Base-by-base conservation (phyloP, 2,888 invertebrate species). In the Agrochola circellaris region DNA sequence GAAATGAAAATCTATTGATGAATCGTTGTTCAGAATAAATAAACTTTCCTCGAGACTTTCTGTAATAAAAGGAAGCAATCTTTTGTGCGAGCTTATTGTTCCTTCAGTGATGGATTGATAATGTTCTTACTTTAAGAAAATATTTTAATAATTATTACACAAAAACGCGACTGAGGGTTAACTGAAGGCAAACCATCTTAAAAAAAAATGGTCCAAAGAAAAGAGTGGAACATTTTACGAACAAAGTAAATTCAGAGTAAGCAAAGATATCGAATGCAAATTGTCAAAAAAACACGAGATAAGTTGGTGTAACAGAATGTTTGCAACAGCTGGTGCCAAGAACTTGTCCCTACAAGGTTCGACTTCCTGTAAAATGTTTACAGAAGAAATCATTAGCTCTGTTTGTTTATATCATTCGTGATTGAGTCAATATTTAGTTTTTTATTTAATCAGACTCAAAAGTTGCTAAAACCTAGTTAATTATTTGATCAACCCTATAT, bases 1-100 rank as follows among this genome's bases (percentile, higher is more conserved):
- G 48, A 78, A 79, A 87, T 73, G 48, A 79, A 80, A 85, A 82
- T 62, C 64, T 38, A 74, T 79, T 80, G 88, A 83, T 87, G 64
- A 75, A 85, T 79, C 58, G 58, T 61, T 77, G 60, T 70, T 77
- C 48, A 54, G 73, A 87, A 73, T 80, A 77, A 83, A 74, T 77
- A 65, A 69, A 70, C 54, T 68, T 75, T 60, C 38, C 65, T 69
- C 3, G 82, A 62, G 68, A 51, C n/a, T 68, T 86, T 69, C 54
- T 73, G 51, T 67, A 30, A 74, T 61, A 85, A 79, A 75, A 66
- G 58, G 38, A 77, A 79, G 48, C 67, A 68, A 67, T 71, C 73
- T 86, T 78, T 80, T 80, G 71, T 81, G 56, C 67, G 48, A 62
- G 68, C 26, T 61, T 73, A 75, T 86, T 86, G 87, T 86, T 84